Evolutionary conservation across 2,888 invertebrate genomes (phyloP).

Genomic region (Trilocha varians): DNA sequence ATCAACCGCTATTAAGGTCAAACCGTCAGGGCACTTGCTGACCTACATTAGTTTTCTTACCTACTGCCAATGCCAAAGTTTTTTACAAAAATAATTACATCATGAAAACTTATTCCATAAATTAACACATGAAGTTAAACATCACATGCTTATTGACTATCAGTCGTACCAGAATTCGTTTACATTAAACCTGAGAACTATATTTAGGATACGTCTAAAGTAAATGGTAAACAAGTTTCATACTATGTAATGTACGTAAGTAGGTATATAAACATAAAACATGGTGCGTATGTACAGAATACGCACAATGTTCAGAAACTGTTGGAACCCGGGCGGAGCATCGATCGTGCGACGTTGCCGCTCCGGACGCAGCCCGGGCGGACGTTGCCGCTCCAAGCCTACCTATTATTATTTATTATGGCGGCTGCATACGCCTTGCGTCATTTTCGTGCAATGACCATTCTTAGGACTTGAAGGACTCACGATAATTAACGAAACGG

Average conservation of each 20-base stretch:
- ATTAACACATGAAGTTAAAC: too few species aligned
- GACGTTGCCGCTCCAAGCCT: slow-evolving; percentile 33
- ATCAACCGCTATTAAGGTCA: neutral
- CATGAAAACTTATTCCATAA: too few species aligned
- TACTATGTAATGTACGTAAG: neutral
- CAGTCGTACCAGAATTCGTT: neutral
- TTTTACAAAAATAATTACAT: too few species aligned
- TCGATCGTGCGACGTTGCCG: slow-evolving; percentile 47
- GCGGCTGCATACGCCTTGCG: slow-evolving; percentile 10
- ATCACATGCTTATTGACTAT: neutral
- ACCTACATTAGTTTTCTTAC: neutral
- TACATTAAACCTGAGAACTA: neutral
- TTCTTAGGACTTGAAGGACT: neutral
- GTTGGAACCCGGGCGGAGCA: slow-evolving; percentile 22
- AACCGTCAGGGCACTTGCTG: neutral
- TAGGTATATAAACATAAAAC: neutral
- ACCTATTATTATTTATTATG: slow-evolving; percentile 41
- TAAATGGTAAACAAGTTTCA: neutral
- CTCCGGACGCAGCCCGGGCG: slow-evolving; percentile 19
- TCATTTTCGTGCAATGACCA: slow-evolving; percentile 15
- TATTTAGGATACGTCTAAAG: neutral
- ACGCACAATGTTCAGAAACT: slow-evolving; percentile 21
- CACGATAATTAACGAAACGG: neutral
- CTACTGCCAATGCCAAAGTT: neutral
- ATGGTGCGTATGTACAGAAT: neutral